Percentiles rank a stretch among this genome's conserved stretches.
Conservation (phyloP, 2,797 vertebrate genomes). For the Ctenosaura bakeri region DNA sequence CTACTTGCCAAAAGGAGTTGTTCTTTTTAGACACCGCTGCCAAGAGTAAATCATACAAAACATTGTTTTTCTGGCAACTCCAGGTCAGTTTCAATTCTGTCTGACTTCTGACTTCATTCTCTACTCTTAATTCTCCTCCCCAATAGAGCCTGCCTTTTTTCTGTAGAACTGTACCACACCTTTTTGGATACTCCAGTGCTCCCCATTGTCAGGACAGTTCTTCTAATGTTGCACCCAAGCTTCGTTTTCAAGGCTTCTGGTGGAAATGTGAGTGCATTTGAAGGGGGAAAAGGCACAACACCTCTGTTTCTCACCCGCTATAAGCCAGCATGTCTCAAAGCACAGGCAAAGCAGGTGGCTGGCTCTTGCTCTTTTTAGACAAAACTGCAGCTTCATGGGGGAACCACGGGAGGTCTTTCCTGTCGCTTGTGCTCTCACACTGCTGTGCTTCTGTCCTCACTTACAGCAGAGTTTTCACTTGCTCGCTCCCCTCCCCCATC, state of each 20-base stretch:
- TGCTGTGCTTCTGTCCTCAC: conserved; percentile 15
- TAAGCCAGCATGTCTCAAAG: conserved; percentile 48
- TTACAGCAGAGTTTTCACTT: conserved; percentile 44
- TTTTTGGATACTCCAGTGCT: conserved; percentile 22
- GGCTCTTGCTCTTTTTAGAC: conserved; percentile 51
- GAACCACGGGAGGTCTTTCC: conserved; percentile 52
- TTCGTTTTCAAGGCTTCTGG: conserved; percentile 49
- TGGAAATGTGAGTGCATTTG: conserved; percentile 48
- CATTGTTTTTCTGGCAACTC: not conserved
- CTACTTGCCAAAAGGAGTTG: not conserved
- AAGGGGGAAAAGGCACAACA: conserved; percentile 3
- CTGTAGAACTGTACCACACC: conserved; percentile 38
- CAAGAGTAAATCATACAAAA: not conserved
- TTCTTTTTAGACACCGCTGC: not conserved
- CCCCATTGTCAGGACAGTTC: conserved; percentile 4
- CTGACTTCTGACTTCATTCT: not conserved
- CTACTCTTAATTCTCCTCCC: not conserved
- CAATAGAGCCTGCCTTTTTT: not conserved
- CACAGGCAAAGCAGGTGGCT: conserved; percentile 37
- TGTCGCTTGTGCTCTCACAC: conserved; percentile 39
- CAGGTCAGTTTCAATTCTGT: not conserved
- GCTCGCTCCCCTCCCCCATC: accelerated
- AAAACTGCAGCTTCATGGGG: conserved; percentile 50
- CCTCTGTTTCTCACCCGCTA: conserved; percentile 46
- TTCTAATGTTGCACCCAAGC: conserved; percentile 22